Base-by-base conservation (phyloP, 1,140 invertebrate genomes). In the Eciton burchellii region DNA sequence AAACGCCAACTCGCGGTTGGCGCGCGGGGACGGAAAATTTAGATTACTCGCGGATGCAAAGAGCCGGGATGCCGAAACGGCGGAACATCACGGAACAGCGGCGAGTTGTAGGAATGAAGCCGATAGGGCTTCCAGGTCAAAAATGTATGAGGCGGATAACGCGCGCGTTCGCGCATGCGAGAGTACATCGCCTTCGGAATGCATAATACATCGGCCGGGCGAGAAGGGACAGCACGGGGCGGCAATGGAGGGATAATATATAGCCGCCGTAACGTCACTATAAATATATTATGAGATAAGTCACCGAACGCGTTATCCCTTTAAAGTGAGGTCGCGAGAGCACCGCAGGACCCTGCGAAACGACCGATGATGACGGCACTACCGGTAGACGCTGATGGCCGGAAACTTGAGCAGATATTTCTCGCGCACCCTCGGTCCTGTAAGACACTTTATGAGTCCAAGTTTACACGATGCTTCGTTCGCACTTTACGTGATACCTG, bases 261-360 rank as follows among this genome's bases (percentile, higher is more conserved):
- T 83, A 83, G 77, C 62, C 79, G 59, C 70, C 49, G 79, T 76
- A 87, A 82, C 71, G 79, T 57, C 84, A 76, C 72, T 87, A 84
- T 88, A 88, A 88, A 88, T 88, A 88, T 83, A 83, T 88, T 88
- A 88, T 83, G 83, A 85, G 87, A 88, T 88, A 88, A 88, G 86
- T 88, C 86, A 74, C 60, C 54, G 63, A 82, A 83, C 72, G 72
- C 83, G 86, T 88, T 85, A 88, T 85, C 86, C 86, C 68, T 84
- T 85, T 88, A 85, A 88, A 71, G 87, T 35, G 63, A 59, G 83
- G 63, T 71, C 52, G 57, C 63, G 35, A 54, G 65, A 45, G 49
- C 63, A 72, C 35, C 52, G 24, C 21, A 41, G 54, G 60, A 72
- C 14, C 57, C 6, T 14, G n/a, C 24, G 66, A 21, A 73, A 63